Evolutionary conservation across 2,888 invertebrate species (phyloP), one percentile per base, ranked within the genome.

Genomic region (Icerya purchasi): DNA sequence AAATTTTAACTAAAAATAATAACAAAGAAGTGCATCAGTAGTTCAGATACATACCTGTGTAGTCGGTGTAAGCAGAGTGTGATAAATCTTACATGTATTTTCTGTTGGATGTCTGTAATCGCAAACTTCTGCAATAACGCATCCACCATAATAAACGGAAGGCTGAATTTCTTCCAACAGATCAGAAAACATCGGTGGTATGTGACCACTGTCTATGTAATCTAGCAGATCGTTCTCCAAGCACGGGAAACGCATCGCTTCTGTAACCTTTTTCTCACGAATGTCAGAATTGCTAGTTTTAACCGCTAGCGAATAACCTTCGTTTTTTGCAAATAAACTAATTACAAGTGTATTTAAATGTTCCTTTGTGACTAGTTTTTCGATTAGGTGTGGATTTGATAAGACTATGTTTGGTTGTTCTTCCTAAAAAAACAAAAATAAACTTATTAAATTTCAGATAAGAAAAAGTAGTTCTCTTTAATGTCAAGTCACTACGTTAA

Each of bases 281-380:
- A 53, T 56, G 21, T 49, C 52, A 21, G 36, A 51, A 52, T 59
- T 60, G 23, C 60, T 56, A 8, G 60, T 50, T n/a, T 76, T 76
- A 75, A 80, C 67, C 78, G 75, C 72, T 66, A 84, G 72, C 63
- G 89, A 86, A 75, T 89, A 92, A 67, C 92, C 92, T 73, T 91
- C 89, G 75, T 89, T 88, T 60, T 86, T 88, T 62, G 90, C 86
- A 75, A 91, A 89, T 67, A 93, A 77, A 75, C 90, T 93, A 67
- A 93, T 78, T 68, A 92, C 84, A 70, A 93, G 76, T 65, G 89
- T 90, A 72, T 89, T 89, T 67, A 92, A 78, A 71, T 83, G 83
- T 73, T 92, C 90, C 69, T 80, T 79, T 69, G 83, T 81, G 70
- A 91, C 82, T 68, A 92, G 76, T 72, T 88, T 86, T 70, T 87